phyloP scores from a whole-genome alignment of 2,888 invertebrate genomes.

The Drosophila helvetica region DNA sequence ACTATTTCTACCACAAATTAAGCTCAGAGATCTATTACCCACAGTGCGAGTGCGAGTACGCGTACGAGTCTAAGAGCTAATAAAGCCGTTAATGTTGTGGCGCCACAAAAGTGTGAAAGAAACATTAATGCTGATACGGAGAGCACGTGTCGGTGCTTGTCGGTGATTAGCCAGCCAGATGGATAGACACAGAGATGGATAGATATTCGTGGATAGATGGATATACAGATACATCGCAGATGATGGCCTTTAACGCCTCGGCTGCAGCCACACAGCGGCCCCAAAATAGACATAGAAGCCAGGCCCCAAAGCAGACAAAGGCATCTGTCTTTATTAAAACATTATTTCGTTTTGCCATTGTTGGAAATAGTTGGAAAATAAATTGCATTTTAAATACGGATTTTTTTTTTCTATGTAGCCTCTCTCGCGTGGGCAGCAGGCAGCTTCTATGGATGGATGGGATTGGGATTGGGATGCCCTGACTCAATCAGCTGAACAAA shows the following conservation, averaged over 20 bases:
- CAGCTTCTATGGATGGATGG: constrained; percentile 39
- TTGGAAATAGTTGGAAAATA: constrained; percentile 51
- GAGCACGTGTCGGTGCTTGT: constrained; percentile 56
- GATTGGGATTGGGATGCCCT: constrained; percentile 18
- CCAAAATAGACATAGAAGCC: background rate
- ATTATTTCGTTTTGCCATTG: constrained; percentile 66
- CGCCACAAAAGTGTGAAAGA: constrained; percentile 44
- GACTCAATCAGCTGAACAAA: constrained; percentile 71
- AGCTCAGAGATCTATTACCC: background rate
- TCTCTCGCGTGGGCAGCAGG: constrained; percentile 53
- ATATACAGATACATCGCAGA: background rate
- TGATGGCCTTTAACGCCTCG: constrained; percentile 48
- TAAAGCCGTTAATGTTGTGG: constrained; percentile 58
- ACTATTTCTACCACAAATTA: background rate
- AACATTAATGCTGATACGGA: constrained; percentile 32
- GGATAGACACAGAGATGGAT: constrained; percentile 6
- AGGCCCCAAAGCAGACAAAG: constrained; percentile 23
- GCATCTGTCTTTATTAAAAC: constrained; percentile 67
- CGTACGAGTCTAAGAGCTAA: constrained; percentile 49
- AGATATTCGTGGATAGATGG: constrained; percentile 12
- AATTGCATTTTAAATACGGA: constrained; percentile 77
- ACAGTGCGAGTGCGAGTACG: constrained; percentile 18
- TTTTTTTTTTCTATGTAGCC: constrained; percentile 13
- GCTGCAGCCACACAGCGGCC: background rate
- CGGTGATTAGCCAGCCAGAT: constrained; percentile 57